Base-by-base conservation (phyloP, 1,140 invertebrate genomes). In the Drosophila nigromelanica region DNA sequence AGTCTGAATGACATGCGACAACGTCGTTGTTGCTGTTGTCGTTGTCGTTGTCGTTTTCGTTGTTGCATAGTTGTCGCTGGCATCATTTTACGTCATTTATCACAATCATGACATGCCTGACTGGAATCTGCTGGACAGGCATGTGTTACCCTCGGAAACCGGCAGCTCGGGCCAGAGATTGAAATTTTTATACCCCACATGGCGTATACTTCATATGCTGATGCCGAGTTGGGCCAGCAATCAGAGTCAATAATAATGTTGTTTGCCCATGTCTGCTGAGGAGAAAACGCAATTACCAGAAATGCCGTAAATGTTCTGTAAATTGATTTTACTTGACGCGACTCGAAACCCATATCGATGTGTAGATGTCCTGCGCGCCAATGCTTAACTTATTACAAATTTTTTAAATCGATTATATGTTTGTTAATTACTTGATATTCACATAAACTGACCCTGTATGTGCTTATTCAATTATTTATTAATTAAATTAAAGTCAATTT, bases 61-160 rank as follows among this genome's bases (percentile, higher is more conserved):
- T 63, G 73, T 62, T 73, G 63, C 68, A 71, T 61, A 73, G 64
- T 87, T 87, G 82, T 87, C 83, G 72, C 79, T 83, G 83, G 69
- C 83, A 83, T 89, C 83, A 89, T 83, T 89, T 89, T 83, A 89
- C 73, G 83, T 89, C 83, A 89, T 89, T 89, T 89, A 89, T 89
- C 83, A 89, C 79, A 89, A 89, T 89, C 83, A 82, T 89, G 83
- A 79, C 83, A 83, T 82, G 85, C 67, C 79, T 77, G 69, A 54
- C 79, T 79, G 72, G 79, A 75, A 51, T 54, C 47, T 67, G 64
- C 48, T 72, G 43, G 58, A 58, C 56, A 62, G 58, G 35, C 58
- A 11, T 33, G 30, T 35, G 50, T 35, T 35, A 18, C 27, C 50
- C 50, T 27, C 21, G 47, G 21, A 5, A 83, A 52, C 62, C 51